Percentiles rank a stretch among this genome's conserved stretches.
These are phyloP conservation scores for Mallotus villosus DNA, from an alignment of 2,797 vertebrate genomes.

Conservation along the genomic window DNA sequence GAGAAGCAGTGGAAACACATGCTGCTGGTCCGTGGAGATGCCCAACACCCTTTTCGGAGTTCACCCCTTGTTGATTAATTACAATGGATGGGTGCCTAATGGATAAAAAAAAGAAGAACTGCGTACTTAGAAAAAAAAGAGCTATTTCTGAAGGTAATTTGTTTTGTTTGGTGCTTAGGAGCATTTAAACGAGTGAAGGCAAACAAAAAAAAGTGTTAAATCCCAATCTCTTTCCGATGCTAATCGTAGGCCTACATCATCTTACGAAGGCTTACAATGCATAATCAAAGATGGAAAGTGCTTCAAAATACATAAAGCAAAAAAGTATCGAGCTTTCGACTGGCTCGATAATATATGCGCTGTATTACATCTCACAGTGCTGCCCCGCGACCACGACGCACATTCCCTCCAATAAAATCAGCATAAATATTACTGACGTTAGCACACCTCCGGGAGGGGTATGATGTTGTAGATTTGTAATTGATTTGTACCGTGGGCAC, in stretches of 20 bases:
- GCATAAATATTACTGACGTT: constrained; percentile 73
- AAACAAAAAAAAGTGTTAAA: constrained; percentile 50
- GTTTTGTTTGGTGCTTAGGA: constrained; percentile 59
- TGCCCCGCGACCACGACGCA: constrained; percentile 16
- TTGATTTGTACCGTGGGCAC: constrained; percentile 81
- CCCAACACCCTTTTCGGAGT: constrained; percentile 75
- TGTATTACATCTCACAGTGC: constrained; percentile 52
- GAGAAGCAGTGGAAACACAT: constrained; percentile 55
- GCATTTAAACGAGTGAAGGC: not conserved
- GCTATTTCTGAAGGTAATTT: constrained; percentile 66
- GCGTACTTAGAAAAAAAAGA: constrained; percentile 73
- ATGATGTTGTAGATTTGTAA: constrained; percentile 75
- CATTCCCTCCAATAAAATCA: constrained; percentile 75
- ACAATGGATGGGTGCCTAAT: constrained; percentile 80
- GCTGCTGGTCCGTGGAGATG: constrained; percentile 73
- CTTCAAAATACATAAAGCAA: not conserved
- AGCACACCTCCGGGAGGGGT: constrained; percentile 75
- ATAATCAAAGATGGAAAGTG: constrained; percentile 66
- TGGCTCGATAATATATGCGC: too few relatives aligned
- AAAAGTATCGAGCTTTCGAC: not conserved
- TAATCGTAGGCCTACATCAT: constrained; percentile 49
- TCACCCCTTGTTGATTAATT: constrained; percentile 79
- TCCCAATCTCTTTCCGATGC: constrained; percentile 44
- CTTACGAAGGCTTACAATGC: constrained; percentile 70
- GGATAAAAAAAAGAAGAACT: constrained; percentile 77